Evolutionary conservation across 2,113 vertebrate species (phyloP).

Genomic region (Ochotona curzoniae): DNA sequence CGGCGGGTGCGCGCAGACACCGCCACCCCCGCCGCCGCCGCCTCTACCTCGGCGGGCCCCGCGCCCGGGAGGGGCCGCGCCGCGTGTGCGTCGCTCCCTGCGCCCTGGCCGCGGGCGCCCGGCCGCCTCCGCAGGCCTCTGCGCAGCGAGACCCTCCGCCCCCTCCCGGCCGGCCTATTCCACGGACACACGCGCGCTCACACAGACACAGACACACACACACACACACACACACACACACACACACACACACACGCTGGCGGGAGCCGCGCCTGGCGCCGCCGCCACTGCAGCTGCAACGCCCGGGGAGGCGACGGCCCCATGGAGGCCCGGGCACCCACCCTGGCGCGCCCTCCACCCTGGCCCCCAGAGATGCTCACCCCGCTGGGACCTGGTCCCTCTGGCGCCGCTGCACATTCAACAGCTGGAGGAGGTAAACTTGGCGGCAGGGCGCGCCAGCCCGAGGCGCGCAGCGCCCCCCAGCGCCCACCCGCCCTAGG

Average conservation of each 20-base stretch:
- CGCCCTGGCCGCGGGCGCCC: neutral
- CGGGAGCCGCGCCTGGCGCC: slow-evolving; percentile 76
- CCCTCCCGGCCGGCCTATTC: slow-evolving; percentile 70
- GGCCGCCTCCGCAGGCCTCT: slow-evolving; percentile 48
- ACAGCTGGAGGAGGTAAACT: slow-evolving; percentile 78
- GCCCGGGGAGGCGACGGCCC: slow-evolving; percentile 46
- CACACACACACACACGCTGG: slow-evolving; percentile 68
- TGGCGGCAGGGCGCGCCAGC: neutral
- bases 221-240: slow-evolving; percentile 63
- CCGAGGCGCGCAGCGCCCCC: slow-evolving; percentile 38
- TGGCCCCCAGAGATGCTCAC: neutral
- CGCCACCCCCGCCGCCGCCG: slow-evolving; percentile 72
- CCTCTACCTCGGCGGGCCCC: slow-evolving; percentile 18
- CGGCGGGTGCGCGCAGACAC: slow-evolving; percentile 28
- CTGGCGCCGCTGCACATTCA: slow-evolving; percentile 22
- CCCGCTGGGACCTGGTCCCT: neutral
- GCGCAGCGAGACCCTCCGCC: slow-evolving; percentile 58
- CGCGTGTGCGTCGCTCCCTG: slow-evolving; percentile 30
- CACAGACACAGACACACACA: slow-evolving; percentile 75
- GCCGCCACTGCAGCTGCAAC: slow-evolving; percentile 80
- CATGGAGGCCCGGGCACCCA: neutral
- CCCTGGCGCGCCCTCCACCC: neutral
- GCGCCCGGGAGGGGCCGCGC: slow-evolving; percentile 24
- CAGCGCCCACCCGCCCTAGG: neutral
- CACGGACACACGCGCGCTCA: slow-evolving; percentile 71